Conservation (phyloP, 1,140 invertebrate species). For the Drosophila rufa region DNA sequence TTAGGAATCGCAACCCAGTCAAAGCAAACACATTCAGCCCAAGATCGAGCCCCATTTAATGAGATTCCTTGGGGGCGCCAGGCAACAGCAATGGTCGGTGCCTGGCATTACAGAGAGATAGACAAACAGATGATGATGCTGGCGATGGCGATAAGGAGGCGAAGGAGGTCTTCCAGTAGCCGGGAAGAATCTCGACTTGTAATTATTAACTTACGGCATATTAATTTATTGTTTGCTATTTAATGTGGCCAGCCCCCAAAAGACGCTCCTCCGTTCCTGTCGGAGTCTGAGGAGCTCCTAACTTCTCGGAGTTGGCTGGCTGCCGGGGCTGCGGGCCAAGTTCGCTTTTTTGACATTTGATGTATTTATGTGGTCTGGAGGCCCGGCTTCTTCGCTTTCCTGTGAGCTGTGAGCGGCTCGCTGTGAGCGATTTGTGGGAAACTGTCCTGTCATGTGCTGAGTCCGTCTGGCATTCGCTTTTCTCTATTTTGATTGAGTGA, state of each 20-base stretch:
- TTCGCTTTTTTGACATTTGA: conserved; percentile 80
- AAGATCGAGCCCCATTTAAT: conserved; percentile 41
- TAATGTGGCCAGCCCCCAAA: conserved; percentile 74
- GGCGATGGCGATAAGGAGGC: conserved; percentile 33
- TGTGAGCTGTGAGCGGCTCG: conserved; percentile 15
- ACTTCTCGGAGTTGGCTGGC: conserved; percentile 43
- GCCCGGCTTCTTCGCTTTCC: conserved; percentile 29
- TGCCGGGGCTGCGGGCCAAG: conserved; percentile 62
- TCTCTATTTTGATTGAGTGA: conserved; percentile 79
- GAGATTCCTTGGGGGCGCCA: conserved; percentile 58
- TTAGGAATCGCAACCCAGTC: conserved; percentile 5
- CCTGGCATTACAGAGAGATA: conserved; percentile 12
- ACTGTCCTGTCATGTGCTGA: conserved; percentile 75
- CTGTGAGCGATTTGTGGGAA: conserved; percentile 81
- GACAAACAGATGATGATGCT: conserved; percentile 39
- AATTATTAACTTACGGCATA: conserved; percentile 83
- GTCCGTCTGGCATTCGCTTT: conserved; percentile 56
- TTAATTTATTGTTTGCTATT: conserved; percentile 83
- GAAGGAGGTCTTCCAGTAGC: conserved; percentile 66
- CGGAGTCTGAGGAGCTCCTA: neutral
- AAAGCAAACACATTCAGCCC: conserved; percentile 27
- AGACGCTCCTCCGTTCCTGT: conserved; percentile 15
- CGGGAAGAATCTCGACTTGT: conserved; percentile 68
- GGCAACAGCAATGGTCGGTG: conserved; percentile 14
- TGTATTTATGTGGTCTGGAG: conserved; percentile 76